These are phyloP conservation scores for Pipa parva DNA, from an alignment of 2,113 vertebrate species.

Conservation along the genomic window DNA sequence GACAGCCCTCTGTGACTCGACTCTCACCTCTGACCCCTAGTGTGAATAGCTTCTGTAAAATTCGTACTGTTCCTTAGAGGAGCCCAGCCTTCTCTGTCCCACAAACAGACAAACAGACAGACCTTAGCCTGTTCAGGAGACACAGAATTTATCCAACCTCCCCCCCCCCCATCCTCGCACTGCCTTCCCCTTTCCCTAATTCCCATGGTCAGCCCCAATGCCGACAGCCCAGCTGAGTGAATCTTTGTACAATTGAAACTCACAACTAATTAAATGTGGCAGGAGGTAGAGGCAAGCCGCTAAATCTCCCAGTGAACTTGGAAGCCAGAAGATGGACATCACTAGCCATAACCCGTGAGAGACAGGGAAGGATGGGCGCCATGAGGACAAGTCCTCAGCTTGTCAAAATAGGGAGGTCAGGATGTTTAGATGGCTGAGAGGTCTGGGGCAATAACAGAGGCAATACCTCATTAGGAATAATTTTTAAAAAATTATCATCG, in stretches of 20 bases:
- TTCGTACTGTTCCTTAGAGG: slow-evolving; percentile 15
- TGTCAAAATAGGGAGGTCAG: too few species aligned
- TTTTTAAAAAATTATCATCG: too few species aligned
- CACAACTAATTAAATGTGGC: slow-evolving; percentile 24
- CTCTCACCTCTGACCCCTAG: slow-evolving; percentile 30
- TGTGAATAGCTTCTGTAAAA: slow-evolving; percentile 17
- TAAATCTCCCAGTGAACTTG: background rate
- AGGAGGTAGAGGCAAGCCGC: background rate
- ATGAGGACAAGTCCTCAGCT: too few species aligned
- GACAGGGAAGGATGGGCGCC: background rate
- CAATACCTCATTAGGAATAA: too few species aligned
- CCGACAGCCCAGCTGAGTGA: slow-evolving; percentile 2
- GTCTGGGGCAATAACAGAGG: too few species aligned
- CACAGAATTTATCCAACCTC: slow-evolving; percentile 4
- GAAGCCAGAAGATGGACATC: background rate
- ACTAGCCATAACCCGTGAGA: background rate
- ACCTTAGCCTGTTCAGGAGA: background rate
- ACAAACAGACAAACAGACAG: slow-evolving; percentile 9
- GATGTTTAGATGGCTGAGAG: background rate
- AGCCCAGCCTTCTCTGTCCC: slow-evolving; percentile 7
- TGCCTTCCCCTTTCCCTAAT: background rate
- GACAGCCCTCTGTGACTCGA: slow-evolving; percentile 38
- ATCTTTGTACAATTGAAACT: slow-evolving; percentile 13
- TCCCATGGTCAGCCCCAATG: background rate
- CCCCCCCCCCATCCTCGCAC: slow-evolving; percentile 5